Base-by-base conservation (phyloP, 2,888 invertebrate species). In the Brachyopa scutellaris region DNA sequence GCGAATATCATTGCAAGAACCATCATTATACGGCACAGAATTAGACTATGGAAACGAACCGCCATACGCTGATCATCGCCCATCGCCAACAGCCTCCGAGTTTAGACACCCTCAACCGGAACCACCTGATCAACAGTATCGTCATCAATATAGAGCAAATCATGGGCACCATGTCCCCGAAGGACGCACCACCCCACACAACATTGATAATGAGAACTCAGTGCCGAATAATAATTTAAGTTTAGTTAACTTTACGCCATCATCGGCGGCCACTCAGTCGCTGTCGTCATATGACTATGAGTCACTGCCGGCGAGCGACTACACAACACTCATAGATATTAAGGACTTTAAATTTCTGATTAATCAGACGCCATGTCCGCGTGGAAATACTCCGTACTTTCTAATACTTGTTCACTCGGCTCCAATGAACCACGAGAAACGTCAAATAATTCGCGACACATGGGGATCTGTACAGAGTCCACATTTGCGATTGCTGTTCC, bases 351-450 rank as follows among this genome's bases (percentile, higher is more conserved):
- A 90, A 11, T 95, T 94, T 87, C 89, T 90, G 59, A 92, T 94
- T 42, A 92, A 93, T 84, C 93, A 94, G 64, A 89, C 91, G 17
- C 91, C 91, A 0, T 94, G 94, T 86, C 29, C 45, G 5, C 66
- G 38, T 9, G 38, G 55, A 6, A 85, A 84, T 13, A 17, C 84
- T 5, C 90, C 93, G 9, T 89, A 95, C 19, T 90, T 94, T 7
- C 90, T 95, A 15, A 92, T 95, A 73, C 90, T 95, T 23, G 91
- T 95, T 2, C 93, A 95, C 85, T 95, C 96, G 0, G 94, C 95
- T 0, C 95, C 95, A 0, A 88, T 85, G 3, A 94, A 96, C 87
- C 88, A 90, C 17, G 92, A 92, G 13, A 94, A 95, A 82, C 92
- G 96, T n/a, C 90, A 90, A 55, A 88, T 93, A 0, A 95, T 96